Evolutionary conservation across 2,888 invertebrate genomes (phyloP), one percentile per base, ranked within the genome.

Genomic region (Melanargia galathea): DNA sequence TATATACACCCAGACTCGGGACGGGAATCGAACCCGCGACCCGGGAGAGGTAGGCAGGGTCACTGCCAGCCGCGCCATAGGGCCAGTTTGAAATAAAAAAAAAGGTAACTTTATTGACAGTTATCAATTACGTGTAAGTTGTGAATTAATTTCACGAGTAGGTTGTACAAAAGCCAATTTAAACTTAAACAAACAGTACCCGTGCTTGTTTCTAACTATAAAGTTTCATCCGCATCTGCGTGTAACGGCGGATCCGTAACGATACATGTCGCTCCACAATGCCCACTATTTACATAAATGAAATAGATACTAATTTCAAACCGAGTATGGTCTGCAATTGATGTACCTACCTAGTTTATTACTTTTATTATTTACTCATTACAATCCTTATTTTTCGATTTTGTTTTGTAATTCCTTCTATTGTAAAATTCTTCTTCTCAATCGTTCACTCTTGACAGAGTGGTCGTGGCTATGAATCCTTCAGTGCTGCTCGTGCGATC

Each of bases 141-240:
- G 16, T 43, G 16, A 16, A 40, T 40, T 40, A 40, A 40, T 40
- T 24, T 55, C 24, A n/a, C 22, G 38, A 16, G 55, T 24, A 55
- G 26, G 40, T 16, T 43, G 26, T 18, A 55, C 54, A 43, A 55
- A 55, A 55, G 43, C 24, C 26, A 55, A 55, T 55, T 55, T 55
- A 55, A 55, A 55, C 55, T 55, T 55, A 16, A 4, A 43, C 24
- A 55, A 55, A 55, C 40, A 35, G 24, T 26, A 26, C 38, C 55
- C 55, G 43, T 26, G 55, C 43, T 55, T 43, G 55, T 55, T 24
- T 11, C 40, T 55, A 55, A 55, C 55, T 43, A 26, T 55, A 55
- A 55, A 55, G 24, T 43, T 54, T 11, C 24, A 26, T 26, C 40
- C 26, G 40, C 55, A 43, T 55, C 55, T 40, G 40, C 40, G 24